Base-by-base conservation (phyloP, 92 coral and sea anemone genomes). In the Epizoanthus fatuus region DNA sequence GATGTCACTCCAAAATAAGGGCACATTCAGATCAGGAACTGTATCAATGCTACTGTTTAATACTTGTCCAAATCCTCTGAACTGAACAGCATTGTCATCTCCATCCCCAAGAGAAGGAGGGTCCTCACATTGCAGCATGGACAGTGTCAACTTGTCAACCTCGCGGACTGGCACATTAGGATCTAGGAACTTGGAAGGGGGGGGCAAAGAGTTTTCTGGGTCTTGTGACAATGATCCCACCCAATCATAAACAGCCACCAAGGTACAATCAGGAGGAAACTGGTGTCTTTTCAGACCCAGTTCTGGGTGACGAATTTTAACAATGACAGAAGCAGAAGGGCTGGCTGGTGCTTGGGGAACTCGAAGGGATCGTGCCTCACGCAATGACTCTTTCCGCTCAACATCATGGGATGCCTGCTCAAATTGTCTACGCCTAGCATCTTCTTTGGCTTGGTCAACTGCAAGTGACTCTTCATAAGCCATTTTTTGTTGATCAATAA, bases 201-300 rank as follows among this genome's bases (percentile, higher is more conserved):
- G 72, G 72, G 15, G 79, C 69, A 70, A n/a, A 52, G 39, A 87
- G 91, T 56, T 35, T 71, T 89, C 89, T 58, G 86, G 92, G 51
- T 74, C 85, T 10, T 65, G 42, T 63, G 83, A 40, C 51, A 83
- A 71, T 5, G 92, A 89, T 12, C 92, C 92, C 40, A 77, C 71
- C 92, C 88, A 88, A n/a, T 83, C 92, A 75, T 76, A 88, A 3
- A 87, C 87, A 5, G 87, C 37, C 81, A 62, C 29, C 67, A 87
- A 62, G 44, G 91, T 87, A 45, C 59, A 59, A 10, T 63, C 58
- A 22, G 62, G 63, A 5, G 72, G 63, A 81, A 81, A 81, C 44
- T 70, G 52, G 57, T 81, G 45, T 17, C 81, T 87, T 42, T 71
- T 63, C 14, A 72, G 69, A 16, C 84, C 84, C 74, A 87, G 74